phyloP scores from a whole-genome alignment of 1,140 invertebrate species.

The Uloborus diversus region DNA sequence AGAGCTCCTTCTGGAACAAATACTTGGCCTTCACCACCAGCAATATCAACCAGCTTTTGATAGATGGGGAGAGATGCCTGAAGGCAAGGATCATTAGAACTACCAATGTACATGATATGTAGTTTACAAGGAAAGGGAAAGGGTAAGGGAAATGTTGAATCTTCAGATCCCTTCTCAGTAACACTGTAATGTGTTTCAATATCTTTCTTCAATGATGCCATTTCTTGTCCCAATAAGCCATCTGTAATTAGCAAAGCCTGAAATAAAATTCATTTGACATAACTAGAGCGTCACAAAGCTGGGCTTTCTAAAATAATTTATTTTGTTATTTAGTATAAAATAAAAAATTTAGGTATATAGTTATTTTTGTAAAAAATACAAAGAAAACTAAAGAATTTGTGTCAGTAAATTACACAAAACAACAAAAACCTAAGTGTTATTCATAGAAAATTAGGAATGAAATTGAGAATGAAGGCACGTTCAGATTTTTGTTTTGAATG shows the following conservation, averaged over 20 bases:
- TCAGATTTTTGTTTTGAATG: no score
- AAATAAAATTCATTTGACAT: no score
- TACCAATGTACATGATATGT: conserved; percentile 75
- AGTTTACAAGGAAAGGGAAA: conserved; percentile 85
- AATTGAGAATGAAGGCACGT: no score
- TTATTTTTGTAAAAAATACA: no score
- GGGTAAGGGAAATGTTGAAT: conserved; percentile 72
- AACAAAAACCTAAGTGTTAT: no score
- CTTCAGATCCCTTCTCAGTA: conserved; percentile 49
- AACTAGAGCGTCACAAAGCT: no score
- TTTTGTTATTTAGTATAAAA: no score
- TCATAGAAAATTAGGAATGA: no score
- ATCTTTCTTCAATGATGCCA: conserved; percentile 38
- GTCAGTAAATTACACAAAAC: no score
- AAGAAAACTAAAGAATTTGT: no score
- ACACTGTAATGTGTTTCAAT: conserved; percentile 46
- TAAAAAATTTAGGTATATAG: no score
- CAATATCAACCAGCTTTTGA: conserved; percentile 70
- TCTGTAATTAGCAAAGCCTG: conserved; percentile 85
- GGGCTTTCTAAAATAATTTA: no score
- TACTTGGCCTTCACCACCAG: conserved; percentile 73
- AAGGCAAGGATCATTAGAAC: conserved; percentile 63
- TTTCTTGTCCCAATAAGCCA: conserved; percentile 72
- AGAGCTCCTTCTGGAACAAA: conserved; percentile 72
- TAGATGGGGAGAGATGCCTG: conserved; percentile 65